Evolutionary conservation across 2,113 vertebrate genomes (phyloP), one percentile per base, ranked within the genome.

Genomic region (Gymnarchus niloticus): DNA sequence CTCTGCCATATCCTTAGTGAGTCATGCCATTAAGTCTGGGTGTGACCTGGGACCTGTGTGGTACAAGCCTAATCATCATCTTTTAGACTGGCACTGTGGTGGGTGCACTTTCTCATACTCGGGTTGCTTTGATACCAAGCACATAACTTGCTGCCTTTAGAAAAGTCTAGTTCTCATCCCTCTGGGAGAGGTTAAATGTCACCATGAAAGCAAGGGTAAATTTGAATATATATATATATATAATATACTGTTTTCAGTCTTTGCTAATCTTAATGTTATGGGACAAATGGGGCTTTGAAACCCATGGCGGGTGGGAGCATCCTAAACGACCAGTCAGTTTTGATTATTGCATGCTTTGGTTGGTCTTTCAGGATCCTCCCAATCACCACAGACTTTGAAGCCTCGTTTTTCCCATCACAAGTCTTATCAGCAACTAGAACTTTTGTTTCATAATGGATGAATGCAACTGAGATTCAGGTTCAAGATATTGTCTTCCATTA

Each of bases 51-150:
- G 46, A 87, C 80, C 86, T 77, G 37, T 48, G 85, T 87, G 85
- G 51, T 81, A 52, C 44, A 76, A 61, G 37, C 49, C 48, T 69
- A 65, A 23, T 88, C 85, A 85, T 57, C 48, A 54, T 10, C 86
- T 54, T 17, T 80, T 82, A 6, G 78, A 52, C 59, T 82, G 46
- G 85, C 48, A 59, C 52, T 49, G 54, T n/a, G n/a, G n/a, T n/a
- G n/a, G n/a, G n/a, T n/a, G n/a, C n/a, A 85, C 41, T 46, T 23
- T 41, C 54, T 81, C 80, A 81, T 52, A n/a, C 25, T 54, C 52
- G 41, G 56, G 82, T 59, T 54, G 85, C 89, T 90, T 90, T 82
- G 94, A 90, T 90, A 88, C 91, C 90, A 82, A 54, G 51, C 89
- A 90, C n/a, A 87, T 88, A 78, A 91, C 61, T 48, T 19, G 59